Evolutionary conservation across 2,113 vertebrate genomes (phyloP), one percentile per base, ranked within the genome.

Genomic region (rabbit (Oryctolagus cuniculus)): DNA sequence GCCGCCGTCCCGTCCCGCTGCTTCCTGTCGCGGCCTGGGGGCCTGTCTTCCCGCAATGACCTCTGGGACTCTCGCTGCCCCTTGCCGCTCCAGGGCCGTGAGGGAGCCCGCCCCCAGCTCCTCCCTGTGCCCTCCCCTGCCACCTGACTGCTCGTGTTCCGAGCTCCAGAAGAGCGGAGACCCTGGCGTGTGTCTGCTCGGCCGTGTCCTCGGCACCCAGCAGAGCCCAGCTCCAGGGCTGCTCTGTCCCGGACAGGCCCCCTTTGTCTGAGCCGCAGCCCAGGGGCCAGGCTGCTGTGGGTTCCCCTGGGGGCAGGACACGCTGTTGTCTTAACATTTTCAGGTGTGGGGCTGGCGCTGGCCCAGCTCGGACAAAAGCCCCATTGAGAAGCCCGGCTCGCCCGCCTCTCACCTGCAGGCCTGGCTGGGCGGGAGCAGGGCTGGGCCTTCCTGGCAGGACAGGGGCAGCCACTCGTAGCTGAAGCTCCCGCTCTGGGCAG

Each of bases 241-340:
- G 22, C 1, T 0, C 63, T 55, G 67, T 29, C 27, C 5, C 34
- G 3, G 3, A 16, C 21, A 2, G 12, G 21, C 27, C 13, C 0
- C 19, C 61, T 73, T 3, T 24, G 9, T 34, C 5, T 24, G 67
- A 44, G 38, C 83, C 8, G 4, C 44, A 44, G 5, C 38, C 36
- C 27, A 3, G 25, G 61, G 34, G 11, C 5, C 8, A 17, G 27
- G 38, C 44, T 44, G 44, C 6, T 6, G 44, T 44, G 38, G 38
- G 38, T 6, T 44, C 38, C 38, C 38, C 38, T 44, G 38, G 64
- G 25, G 49, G 25, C 61, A 7, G 13, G 4, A 58, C 1, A 2
- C 4, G 11, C 29, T 87, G 87, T 82, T 64, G 75, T 93, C 88
- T 93, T 89, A 87, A 92, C 94, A 87, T 84, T 91, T 95, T 16